Evolutionary conservation across 2,113 vertebrate genomes (phyloP).

Genomic region (Chionis minor): DNA sequence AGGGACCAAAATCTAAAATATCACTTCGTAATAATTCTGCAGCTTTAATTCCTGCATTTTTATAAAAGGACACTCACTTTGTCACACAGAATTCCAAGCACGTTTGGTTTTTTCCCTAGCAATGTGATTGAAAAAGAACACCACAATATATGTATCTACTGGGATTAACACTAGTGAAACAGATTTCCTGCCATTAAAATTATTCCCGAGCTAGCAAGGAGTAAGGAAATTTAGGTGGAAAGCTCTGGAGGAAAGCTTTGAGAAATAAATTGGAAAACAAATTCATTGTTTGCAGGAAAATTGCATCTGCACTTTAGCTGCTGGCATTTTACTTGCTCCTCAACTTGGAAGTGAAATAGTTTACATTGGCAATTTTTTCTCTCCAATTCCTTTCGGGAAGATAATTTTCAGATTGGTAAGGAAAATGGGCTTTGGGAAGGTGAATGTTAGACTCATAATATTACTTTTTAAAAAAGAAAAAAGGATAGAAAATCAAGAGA

Average conservation of each 20-base stretch:
- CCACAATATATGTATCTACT: not conserved
- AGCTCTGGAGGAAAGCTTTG: not conserved
- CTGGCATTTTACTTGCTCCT: not conserved
- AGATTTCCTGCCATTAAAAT: constrained; percentile 9
- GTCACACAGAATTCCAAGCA: not conserved
- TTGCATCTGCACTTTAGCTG: not conserved
- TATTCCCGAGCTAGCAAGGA: not conserved
- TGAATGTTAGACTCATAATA: not conserved
- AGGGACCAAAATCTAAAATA: not conserved
- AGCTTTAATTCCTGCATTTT: not conserved
- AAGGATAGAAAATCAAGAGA: not conserved
- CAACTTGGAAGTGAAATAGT: not conserved
- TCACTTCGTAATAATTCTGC: not conserved
- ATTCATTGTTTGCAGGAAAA: constrained; percentile 7
- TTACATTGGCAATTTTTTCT: not conserved
- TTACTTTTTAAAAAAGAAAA: not conserved
- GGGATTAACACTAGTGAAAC: constrained; percentile 1
- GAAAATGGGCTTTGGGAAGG: not conserved
- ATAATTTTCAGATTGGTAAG: not conserved
- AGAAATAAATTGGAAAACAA: constrained; percentile 16
- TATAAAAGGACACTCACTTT: not conserved
- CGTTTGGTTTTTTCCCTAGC: not conserved
- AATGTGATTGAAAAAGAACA: not conserved
- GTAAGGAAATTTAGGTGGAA: not conserved
- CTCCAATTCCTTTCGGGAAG: not conserved